Evolutionary conservation across 2,113 vertebrate species (phyloP), one percentile per base, ranked within the genome.

Genomic region (Xenopus laevis): DNA sequence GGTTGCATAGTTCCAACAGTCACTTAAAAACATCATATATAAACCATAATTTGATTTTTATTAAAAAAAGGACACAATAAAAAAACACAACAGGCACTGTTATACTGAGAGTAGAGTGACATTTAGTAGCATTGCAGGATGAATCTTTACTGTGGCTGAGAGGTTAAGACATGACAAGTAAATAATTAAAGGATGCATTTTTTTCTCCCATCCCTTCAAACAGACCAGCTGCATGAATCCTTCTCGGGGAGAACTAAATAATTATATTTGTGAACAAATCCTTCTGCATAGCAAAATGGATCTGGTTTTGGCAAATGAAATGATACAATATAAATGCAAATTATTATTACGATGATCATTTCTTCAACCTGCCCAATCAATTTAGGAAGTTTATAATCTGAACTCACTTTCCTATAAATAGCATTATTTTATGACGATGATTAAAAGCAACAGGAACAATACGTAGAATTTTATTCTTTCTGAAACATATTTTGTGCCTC

Each of bases 281-380:
- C 67, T 69, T 30, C 74, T 64, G 74, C 74, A 77, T 77, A 77
- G 59, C 73, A 77, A 70, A 77, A 77, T 68, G 74, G 74, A 77
- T 77, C 66, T 70, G 67, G 74, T 77, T 77, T 77, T 70, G 74
- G 67, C 74, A 77, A 77, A 77, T 77, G 74, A 77, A 77, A 77
- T 77, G 74, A 77, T 67, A 77, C 74, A 77, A 77, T 77, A 77
- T 77, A 77, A 77, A 77, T 77, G 74, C 74, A 77, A 77, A 77
- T 77, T 77, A 77, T 70, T 77, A 77, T 77, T 77, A 77, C 67
- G 30, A 55, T 33, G 47, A 77, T 77, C 74, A 77, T 77, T 77
- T 77, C 74, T 60, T 77, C 74, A 77, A 77, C 74, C 74, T 77
- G 74, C 74, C 74, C 74, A 77, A 77, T 77, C 74, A 77, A 77